Base-by-base conservation (phyloP, 1,140 invertebrate genomes). In the Philotrypesis tridentata region DNA sequence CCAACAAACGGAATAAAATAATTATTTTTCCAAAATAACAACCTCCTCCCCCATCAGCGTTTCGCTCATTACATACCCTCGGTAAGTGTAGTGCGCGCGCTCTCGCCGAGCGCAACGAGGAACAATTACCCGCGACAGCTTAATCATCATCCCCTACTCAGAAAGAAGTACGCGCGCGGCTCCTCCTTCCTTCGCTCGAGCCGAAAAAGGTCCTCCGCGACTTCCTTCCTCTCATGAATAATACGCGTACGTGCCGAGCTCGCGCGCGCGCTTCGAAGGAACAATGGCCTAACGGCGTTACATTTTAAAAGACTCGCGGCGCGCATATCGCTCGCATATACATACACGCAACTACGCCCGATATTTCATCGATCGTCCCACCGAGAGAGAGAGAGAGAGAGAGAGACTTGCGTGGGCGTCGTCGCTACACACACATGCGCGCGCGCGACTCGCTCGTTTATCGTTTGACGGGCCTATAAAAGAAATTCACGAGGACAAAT, bases 141-240 rank as follows among this genome's bases (percentile, higher is more conserved):
- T 74, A 74, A 68, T 68, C 48, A 55, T n/a, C 48, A 55, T 17
- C 48, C 48, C 48, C 21, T 4, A 21, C 21, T 55, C 48, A 21
- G 9, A 37, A 37, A 37, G 33, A 3, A 37, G 33, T n/a, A n/a
- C n/a, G n/a, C n/a, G n/a, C n/a, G 37, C 37, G 12, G 21, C 61
- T 63, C 61, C 8, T 9, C 8, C 63, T 67, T 11, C 61, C 9
- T 27, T n/a, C 29, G 23, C 6, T 27, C n/a, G 8, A 33, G 29
- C 6, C 17, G 37, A 68, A 48, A 81, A 75, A 75, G 48, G 48
- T 55, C 21, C 48, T n/a, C 48, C 17, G 25, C 14, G 70, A 76
- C 80, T 76, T 68, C 72, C 73, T 81, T 80, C 37, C 71, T 31
- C 72, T 81, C 72, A 75, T 81, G 79, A 81, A 76, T 82, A 82